Base-by-base conservation (phyloP, 2,113 vertebrate genomes). In the Sula dactylatra region DNA sequence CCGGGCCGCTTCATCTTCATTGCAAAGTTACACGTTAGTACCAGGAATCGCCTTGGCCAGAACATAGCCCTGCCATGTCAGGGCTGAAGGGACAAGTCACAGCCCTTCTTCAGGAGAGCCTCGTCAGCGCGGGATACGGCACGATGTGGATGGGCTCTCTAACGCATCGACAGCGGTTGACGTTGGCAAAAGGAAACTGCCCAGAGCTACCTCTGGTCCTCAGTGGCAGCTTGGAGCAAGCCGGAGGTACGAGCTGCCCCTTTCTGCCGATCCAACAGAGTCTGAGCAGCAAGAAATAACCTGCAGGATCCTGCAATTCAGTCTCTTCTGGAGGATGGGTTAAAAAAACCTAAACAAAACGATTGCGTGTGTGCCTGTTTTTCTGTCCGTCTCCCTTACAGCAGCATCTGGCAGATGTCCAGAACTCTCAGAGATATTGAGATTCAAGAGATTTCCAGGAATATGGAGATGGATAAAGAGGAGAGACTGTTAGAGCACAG, bases 51-150 rank as follows among this genome's bases (percentile, higher is more conserved):
- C 61, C n/a, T 13, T 10, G 42, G 36, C 5, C 40, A 16, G 45
- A 15, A 45, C 2, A 4, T 8, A n/a, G 42, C 49, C 13, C 25
- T 0, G 0, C 32, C 0, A 0, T 11, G 36, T 7, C 71, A 10
- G n/a, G 3, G 66, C 66, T 62, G 52, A n/a, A 42, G 65, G 52
- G 66, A 49, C 36, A 21, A 32, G 59, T 9, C 24, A 9, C 82
- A 56, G 70, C 70, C 29, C 26, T 16, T 64, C 56, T 32, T 11
- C 64, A 13, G 44, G 38, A 69, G 6, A 67, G 2, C 44, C 70
- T 45, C 7, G 0, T 12, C 70, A 25, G 61, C 0, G 0, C 2
- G 0, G 2, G n/a, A 16, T 24, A 4, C 4, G 9, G 21, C 44
- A 16, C 20, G 88, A 3, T 0, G 0, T 4, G 70, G 55, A 6